Conservation (phyloP, 1,140 invertebrate species). For the Gerris buenoi region DNA sequence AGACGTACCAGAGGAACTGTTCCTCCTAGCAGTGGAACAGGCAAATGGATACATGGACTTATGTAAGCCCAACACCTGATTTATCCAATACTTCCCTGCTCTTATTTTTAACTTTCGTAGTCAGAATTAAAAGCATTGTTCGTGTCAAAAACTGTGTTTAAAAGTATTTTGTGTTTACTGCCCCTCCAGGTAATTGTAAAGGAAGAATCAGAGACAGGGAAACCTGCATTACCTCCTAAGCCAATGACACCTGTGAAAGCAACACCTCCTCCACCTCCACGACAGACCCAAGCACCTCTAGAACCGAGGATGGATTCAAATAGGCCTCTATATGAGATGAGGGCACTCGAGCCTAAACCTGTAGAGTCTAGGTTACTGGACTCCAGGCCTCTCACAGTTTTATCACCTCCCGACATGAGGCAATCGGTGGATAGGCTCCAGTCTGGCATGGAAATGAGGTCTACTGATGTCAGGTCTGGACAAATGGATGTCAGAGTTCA, state of each 20-base stretch:
- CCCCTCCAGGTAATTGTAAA: conserved; percentile 21
- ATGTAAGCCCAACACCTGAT: too few relatives aligned
- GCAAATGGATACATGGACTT: too few relatives aligned
- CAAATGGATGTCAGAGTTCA: background rate
- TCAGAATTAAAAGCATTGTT: too few relatives aligned
- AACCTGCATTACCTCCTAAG: conserved; percentile 59
- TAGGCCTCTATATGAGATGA: conserved; percentile 1
- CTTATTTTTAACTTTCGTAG: too few relatives aligned
- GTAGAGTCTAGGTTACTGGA: background rate
- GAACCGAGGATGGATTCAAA: background rate
- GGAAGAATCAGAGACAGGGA: conserved; percentile 26
- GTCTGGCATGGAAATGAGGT: background rate
- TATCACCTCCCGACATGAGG: background rate
- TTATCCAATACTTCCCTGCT: too few relatives aligned
- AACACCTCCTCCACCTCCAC: conserved; percentile 32
- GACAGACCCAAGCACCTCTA: conserved; percentile 28
- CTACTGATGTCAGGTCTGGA: background rate
- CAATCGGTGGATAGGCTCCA: background rate
- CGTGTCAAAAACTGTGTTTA: too few relatives aligned
- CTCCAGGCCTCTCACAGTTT: background rate
- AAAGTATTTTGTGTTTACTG: too few relatives aligned
- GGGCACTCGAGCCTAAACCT: background rate
- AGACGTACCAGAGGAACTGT: too few relatives aligned
- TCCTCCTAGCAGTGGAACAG: too few relatives aligned
- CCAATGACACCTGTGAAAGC: conserved; percentile 37